phyloP scores from a whole-genome alignment of 1,140 invertebrate species.

The Diploscapter pachys region DNA sequence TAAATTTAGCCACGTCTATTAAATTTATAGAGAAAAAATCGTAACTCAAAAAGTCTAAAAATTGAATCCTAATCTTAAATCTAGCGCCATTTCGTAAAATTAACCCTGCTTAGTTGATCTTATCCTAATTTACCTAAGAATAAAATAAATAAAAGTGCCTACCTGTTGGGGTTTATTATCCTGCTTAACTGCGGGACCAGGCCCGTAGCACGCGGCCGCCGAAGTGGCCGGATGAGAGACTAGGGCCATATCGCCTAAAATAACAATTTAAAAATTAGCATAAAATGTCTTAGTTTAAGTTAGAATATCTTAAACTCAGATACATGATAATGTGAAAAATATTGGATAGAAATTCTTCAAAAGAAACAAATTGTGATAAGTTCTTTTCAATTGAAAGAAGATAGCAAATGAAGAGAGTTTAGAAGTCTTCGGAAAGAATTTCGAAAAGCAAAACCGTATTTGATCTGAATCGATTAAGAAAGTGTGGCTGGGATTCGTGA shows the following conservation, averaged over 20 bases:
- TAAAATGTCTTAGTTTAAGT: background rate
- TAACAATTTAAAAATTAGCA: background rate
- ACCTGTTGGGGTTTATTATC: slow-evolving; percentile 22
- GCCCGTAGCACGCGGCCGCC: slow-evolving; percentile 15
- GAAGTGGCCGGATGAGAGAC: slow-evolving; percentile 22
- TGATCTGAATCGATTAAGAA: too few species aligned
- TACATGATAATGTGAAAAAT: background rate
- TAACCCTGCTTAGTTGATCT: background rate
- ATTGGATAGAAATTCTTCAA: background rate
- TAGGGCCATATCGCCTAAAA: slow-evolving; percentile 32
- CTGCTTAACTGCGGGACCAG: slow-evolving; percentile 19
- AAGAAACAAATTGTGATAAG: slow-evolving; percentile 14
- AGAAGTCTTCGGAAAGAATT: too few species aligned
- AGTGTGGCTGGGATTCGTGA: too few species aligned
- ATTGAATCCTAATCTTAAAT: too few species aligned
- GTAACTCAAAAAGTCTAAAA: too few species aligned
- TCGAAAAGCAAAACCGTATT: too few species aligned
- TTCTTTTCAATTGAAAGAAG: slow-evolving; percentile 1
- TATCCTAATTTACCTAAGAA: background rate
- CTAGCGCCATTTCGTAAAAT: background rate
- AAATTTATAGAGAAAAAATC: too few species aligned
- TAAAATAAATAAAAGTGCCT: slow-evolving; percentile 6
- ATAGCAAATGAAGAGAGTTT: background rate
- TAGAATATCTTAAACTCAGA: background rate
- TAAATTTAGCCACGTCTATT: too few species aligned